Base-by-base conservation (phyloP, 2,113 vertebrate genomes). In the Phodopus roborovskii region DNA sequence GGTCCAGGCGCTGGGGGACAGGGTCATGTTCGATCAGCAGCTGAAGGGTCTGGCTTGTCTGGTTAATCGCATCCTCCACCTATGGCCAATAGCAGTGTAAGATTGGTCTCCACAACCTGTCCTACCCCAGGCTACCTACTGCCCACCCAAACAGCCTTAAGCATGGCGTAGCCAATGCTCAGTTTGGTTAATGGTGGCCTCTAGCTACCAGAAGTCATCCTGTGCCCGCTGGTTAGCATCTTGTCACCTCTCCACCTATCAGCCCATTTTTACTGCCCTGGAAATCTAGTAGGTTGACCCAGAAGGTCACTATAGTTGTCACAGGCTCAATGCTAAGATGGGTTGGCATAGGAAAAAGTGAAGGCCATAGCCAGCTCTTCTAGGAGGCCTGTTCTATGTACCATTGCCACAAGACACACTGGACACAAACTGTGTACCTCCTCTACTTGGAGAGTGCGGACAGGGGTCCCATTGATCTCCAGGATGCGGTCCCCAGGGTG, bases 21-120 rank as follows among this genome's bases (percentile, higher is more conserved):
- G 99, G 99, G 97, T 99, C 99, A 0, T 99, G 99, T 96, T 99
- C 99, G 7, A 99, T 99, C 48, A 99, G 98, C 97, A 99, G 99
- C 98, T 99, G 99, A 75, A 99, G 99, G 0, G 99, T 99, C 97
- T 99, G 99, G 98, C 99, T 99, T 10, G 99, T 99, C 97, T 98
- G 98, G 98, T 99, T 99, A 96, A 99, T 99, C 16, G 99, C 97
- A 42, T 99, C 98, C 92, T 99, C 99, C 96, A 99, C 99, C 99
- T 99, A 96, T 33, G 97, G 53, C 92, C 90, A 82, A 97, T 81
- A 73, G 77, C 68, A 90, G 62, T 70, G 56, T 66, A 50, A 95
- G 39, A 83, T 26, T 30, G 50, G 60, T 17, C 83, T 70, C 82
- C 9, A 39, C 4, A 53, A 77, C 45, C 42, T 1, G 39, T 39